Conservation (phyloP, 1,140 invertebrate species). For the Camponotus vicinus region DNA sequence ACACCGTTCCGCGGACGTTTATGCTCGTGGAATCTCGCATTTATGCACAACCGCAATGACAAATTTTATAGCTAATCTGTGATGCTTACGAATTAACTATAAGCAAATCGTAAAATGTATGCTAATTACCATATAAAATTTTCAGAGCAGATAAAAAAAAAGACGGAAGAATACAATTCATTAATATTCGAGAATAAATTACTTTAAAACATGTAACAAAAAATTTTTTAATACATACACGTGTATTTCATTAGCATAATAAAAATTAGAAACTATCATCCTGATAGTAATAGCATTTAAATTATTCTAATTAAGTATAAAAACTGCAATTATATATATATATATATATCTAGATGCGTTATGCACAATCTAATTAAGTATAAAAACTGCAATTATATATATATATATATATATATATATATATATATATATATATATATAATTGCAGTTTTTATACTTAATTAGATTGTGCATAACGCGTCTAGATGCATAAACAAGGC, state of each 20-base stretch:
- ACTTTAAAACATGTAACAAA: not conserved
- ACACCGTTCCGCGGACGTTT: slow-evolving; percentile 53
- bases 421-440: too few relatives aligned
- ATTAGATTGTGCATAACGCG: too few relatives aligned
- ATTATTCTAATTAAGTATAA: not conserved
- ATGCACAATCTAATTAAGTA: too few relatives aligned
- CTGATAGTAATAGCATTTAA: not conserved
- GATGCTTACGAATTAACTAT: slow-evolving; percentile 51
- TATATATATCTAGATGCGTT: too few relatives aligned
- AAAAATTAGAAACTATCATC: not conserved
- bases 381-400: too few relatives aligned
- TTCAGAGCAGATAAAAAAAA: slow-evolving; percentile 3
- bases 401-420: too few relatives aligned
- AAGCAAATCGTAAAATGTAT: slow-evolving; percentile 33
- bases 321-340: not conserved
- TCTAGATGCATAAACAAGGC: too few relatives aligned
- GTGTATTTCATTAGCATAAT: not conserved
- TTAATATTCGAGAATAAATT: slow-evolving; percentile 22
- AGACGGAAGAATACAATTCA: slow-evolving; percentile 1
- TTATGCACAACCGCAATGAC: slow-evolving; percentile 38
- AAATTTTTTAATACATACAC: not conserved
- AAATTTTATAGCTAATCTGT: slow-evolving; percentile 28
- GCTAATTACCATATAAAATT: slow-evolving; percentile 48
- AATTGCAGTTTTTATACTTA: too few relatives aligned
- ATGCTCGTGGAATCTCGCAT: slow-evolving; percentile 31